Evolutionary conservation across 2,888 invertebrate species (phyloP), one percentile per base, ranked within the genome.

Genomic region (Eupithecia exiguata): DNA sequence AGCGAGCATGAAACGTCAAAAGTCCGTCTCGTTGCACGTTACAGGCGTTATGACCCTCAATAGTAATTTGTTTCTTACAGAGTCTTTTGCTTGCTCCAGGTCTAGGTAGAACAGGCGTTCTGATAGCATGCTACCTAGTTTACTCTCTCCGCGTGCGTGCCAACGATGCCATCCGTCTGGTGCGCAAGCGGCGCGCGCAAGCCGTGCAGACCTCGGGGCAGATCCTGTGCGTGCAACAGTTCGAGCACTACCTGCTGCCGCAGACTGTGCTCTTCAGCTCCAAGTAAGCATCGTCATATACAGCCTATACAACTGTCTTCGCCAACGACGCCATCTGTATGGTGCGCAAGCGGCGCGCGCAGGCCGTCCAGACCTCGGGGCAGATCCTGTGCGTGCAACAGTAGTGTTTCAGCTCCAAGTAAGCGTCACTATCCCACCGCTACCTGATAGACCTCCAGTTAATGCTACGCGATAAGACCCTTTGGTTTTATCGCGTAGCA

Each of bases 91-190:
- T 53, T 12, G 10, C 18, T 10, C 0, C 36, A 97, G 97, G 97
- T 79, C 92, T 97, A 65, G 98, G 98, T 5, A 93, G 98, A 77
- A 98, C 98, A 0, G 98, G 98, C 0, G 97, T 98, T 49, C 93
- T 98, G 43, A 97, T 98, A 79, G 97, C 98, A 0, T 98, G 97
- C 87, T 98, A 97, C 91, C 94, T 98, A 72, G 96, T 98, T 35
- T 98, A 97, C 91, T 96, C 96, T 14, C 94, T 97, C 82, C 95
- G 97, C 77, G 95, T 97, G 69, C 92, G 96, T 69, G 97, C 97
- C 9, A 96, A 96, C 85, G 97, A 97, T 80, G 98, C 98, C 6
- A 97, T 98, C 75, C 95, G 96, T 49, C 96, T 97, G 81, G 97
- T 98, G 53, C 93, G 98, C 77, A 95, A 96, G 85, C 96, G 96